phyloP scores from a whole-genome alignment of 2,113 vertebrate genomes.

The Columba livia region DNA sequence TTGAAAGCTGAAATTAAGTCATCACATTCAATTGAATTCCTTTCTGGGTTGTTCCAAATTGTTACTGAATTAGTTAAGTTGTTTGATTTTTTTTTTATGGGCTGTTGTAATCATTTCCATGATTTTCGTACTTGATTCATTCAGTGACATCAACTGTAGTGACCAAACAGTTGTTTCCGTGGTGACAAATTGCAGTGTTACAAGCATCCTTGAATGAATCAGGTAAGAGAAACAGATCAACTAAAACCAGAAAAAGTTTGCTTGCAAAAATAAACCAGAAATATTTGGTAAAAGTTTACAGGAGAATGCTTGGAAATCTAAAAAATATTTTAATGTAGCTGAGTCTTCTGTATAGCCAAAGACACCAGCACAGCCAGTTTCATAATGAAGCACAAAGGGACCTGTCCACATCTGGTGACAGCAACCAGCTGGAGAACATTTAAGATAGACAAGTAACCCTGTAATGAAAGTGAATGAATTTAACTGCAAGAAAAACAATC shows the following conservation, averaged over 20 bases:
- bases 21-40: neutral
- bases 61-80: neutral
- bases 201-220: conserved; percentile 4
- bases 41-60: neutral
- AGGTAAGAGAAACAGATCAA: neutral
- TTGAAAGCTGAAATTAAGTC: conserved; percentile 8
- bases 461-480: neutral
- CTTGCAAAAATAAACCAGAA: neutral
- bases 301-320: neutral
- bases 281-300: neutral
- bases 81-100: neutral
- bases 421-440: neutral
- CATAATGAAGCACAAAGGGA: neutral
- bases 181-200: conserved; percentile 30
- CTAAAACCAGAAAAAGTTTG: neutral
- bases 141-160: conserved; percentile 6
- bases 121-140: conserved; percentile 7
- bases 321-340: neutral
- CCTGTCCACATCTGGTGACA: neutral
- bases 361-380: neutral
- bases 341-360: neutral
- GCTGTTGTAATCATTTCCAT: neutral
- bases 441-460: neutral
- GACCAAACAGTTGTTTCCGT: neutral
- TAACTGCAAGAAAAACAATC: neutral